Percentiles rank a stretch among this genome's conserved stretches.
These are phyloP conservation scores for Acanthiza pusilla DNA, from an alignment of 2,797 vertebrate species.

Conservation along the genomic window DNA sequence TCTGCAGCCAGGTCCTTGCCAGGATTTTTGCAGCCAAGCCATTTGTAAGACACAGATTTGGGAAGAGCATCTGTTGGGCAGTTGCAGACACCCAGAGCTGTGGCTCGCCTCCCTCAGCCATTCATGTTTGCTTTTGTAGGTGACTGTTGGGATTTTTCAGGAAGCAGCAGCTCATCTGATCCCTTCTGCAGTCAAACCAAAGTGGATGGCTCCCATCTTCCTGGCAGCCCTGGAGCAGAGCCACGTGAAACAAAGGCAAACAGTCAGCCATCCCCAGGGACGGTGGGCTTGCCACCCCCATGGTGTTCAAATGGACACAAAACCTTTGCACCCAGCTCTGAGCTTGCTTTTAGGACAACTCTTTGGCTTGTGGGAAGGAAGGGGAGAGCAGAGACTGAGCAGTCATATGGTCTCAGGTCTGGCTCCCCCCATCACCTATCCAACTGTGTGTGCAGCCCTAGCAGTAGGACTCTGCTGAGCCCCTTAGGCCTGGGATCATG, in stretches of 20 bases:
- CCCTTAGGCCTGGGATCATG: neutral
- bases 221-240: neutral
- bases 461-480: neutral
- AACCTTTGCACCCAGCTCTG: neutral
- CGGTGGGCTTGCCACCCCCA: neutral
- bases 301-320: neutral
- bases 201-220: neutral
- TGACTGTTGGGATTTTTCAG: neutral
- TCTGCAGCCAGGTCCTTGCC: neutral
- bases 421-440: neutral
- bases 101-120: neutral
- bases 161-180: neutral
- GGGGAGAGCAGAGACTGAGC: neutral
- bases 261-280: neutral
- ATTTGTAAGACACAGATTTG: neutral
- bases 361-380: neutral
- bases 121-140: neutral
- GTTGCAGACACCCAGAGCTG: fast-evolving
- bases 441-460: neutral
- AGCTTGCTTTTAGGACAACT: neutral
- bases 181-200: neutral
- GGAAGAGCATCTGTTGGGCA: neutral
- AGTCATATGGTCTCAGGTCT: neutral
- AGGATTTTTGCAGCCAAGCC: neutral
- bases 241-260: neutral